These are phyloP conservation scores for Stenotaenia linearis DNA, from an alignment of 2,888 invertebrate genomes.

Conservation along the genomic window DNA sequence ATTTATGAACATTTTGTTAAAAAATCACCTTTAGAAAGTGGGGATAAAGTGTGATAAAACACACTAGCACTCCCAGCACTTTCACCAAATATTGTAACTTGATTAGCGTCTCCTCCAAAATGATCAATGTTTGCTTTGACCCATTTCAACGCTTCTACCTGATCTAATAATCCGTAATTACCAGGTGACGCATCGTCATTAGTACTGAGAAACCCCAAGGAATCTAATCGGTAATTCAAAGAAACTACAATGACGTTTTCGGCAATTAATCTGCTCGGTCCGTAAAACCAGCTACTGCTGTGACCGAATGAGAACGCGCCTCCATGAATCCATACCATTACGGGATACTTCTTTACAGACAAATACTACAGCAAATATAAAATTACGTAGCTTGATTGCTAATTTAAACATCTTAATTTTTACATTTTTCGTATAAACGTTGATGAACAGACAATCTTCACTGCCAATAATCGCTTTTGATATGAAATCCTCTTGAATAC, in stretches of 20 bases:
- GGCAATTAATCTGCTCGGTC: neutral
- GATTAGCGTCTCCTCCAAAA: neutral
- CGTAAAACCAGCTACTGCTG: neutral
- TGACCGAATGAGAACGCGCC: neutral
- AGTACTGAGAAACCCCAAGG: neutral
- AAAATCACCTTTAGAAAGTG: neutral
- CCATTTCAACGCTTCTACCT: neutral
- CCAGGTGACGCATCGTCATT: neutral
- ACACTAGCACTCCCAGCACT: neutral
- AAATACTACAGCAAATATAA: too few species aligned
- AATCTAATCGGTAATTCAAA: conserved; percentile 1
- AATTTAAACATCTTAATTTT: neutral
- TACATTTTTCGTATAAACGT: neutral
- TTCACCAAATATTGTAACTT: neutral
- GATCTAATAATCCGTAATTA: conserved; percentile 21
- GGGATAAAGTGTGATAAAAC: neutral
- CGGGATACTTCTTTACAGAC: neutral
- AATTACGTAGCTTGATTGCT: too few species aligned
- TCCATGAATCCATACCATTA: conserved; percentile 13
- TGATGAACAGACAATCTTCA: neutral
- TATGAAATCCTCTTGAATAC: neutral
- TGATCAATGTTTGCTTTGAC: neutral
- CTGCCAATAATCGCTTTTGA: neutral
- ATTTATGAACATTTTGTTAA: too few species aligned
- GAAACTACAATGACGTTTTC: neutral